Percentiles rank a stretch among this genome's conserved stretches.
Conservation (phyloP, 2,888 invertebrate species). For the Catotricha subobsoleta region DNA sequence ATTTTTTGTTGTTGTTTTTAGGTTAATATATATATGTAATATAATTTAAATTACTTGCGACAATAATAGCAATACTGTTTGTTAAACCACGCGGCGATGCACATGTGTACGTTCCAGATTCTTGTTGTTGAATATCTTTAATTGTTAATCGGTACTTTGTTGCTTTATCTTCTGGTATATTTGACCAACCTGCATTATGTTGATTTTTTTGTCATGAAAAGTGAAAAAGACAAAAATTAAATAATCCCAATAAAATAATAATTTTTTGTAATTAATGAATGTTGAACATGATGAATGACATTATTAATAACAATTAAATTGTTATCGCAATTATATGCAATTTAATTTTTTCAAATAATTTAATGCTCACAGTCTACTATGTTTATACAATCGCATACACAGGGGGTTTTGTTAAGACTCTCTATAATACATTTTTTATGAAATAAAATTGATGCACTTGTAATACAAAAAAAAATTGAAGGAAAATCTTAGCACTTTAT, state of each 20-base stretch:
- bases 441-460: no score
- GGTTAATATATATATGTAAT: not conserved
- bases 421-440: no score
- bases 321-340: not conserved
- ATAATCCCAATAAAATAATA: no score
- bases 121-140: conserved; percentile 63
- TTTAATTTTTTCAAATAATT: not conserved
- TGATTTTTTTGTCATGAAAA: conserved; percentile 4
- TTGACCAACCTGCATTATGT: conserved; percentile 24
- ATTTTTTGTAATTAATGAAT: no score
- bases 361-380: not conserved
- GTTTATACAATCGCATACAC: no score
- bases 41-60: conserved; percentile 46
- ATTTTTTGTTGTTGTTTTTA: not conserved
- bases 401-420: no score
- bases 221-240: no score
- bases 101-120: conserved; percentile 71
- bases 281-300: no score
- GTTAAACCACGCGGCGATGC: conserved; percentile 64
- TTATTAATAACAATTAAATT: not conserved
- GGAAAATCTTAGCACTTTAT: no score
- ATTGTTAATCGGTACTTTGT: conserved; percentile 67
- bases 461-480: no score
- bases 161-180: conserved; percentile 42
- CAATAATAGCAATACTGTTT: conserved; percentile 32